Evolutionary conservation across 2,888 invertebrate species (phyloP), one percentile per base, ranked within the genome.

Genomic region (Drosophila trichaetosa): DNA sequence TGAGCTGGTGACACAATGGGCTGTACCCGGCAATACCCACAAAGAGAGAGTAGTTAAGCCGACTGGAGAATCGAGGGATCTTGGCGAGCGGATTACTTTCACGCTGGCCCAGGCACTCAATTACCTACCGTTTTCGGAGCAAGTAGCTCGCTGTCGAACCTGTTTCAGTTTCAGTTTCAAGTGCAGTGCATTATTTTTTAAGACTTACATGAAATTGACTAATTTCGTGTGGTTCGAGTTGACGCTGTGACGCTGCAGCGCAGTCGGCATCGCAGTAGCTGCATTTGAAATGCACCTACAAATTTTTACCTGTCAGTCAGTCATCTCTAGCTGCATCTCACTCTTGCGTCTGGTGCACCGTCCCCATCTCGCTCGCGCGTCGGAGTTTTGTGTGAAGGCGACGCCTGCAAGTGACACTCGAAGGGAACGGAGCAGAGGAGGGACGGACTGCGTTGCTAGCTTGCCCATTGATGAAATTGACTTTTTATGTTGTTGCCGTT

Each of bases 391-490:
- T 76, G 83, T 76, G 79, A 76, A 73, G 79, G 80, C 81, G 72
- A 86, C 86, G 83, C 86, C 83, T 80, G 83, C 80, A 79, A 83
- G 83, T 86, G 83, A 83, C 83, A 83, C 83, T 82, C 80, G 29
- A 49, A 52, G 74, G 34, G 36, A 64, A 33, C 38, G 57, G 29
- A 27, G 65, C 42, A 24, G 42, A 69, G 34, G 34, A 69, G 48
- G 34, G 66, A 65, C 53, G 18, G 60, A 65, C 40, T 57, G 68
- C 34, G 56, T 68, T 29, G 56, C 10, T 16, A 73, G 69, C 62
- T 67, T 76, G 79, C 78, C 91, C 91, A 91, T 91, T 91, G 91
- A 91, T 91, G 92, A 91, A 92, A 91, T 91, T 91, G 90, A 91
- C 84, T 86, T 86, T 86, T 89, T 89, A 87, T 86, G 85, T 85